Base-by-base conservation (phyloP, 2,797 vertebrate genomes). In the Halcyon smyrnensis region DNA sequence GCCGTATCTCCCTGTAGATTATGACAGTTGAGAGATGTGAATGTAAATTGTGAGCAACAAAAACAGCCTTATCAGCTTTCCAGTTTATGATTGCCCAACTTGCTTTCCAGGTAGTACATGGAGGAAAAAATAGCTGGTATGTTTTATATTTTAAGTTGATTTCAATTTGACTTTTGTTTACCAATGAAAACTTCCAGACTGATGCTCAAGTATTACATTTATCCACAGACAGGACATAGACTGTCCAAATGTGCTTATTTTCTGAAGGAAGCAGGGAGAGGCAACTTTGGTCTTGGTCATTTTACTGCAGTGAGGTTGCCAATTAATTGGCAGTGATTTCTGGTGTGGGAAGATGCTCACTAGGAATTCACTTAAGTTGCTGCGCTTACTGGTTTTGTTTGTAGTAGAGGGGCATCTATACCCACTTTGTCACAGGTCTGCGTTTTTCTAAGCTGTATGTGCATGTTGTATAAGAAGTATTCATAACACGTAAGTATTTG, bases 391-490 rank as follows among this genome's bases (percentile, higher is more conserved):
- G 46, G 0, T 54, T 60, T 54, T 57, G 11, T 56, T 81, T 63
- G 51, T 41, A 12, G 15, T 67, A 16, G 46, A 32, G 48, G 59
- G 76, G 30, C 30, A 43, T n/a, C 34, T n/a, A 41, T 89, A 50
- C 20, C 10, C 15, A 2, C 5, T 71, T 67, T 57, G 43, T 70
- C 60, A 24, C 34, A 8, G 60, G 56, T 8, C 13, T 69, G 41
- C 16, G 2, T 62, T 84, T 46, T 46, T 32, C 51, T 1, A 0
- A 60, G 60, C 46, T 87, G 36, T n/a, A 51, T 1, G 0, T 15
- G 25, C 21, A 2, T 8, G 32, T 25, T 63, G 27, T 45, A 37
- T 45, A 84, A 87, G 37, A 57, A 60, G 23, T 8, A 1, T 36
- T 78, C 37, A 20, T 62, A 36, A 18, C 11, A 12, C 11, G 4